Evolutionary conservation across 2,113 vertebrate genomes (phyloP), one percentile per base, ranked within the genome.

Genomic region (Theristicus caerulescens): DNA sequence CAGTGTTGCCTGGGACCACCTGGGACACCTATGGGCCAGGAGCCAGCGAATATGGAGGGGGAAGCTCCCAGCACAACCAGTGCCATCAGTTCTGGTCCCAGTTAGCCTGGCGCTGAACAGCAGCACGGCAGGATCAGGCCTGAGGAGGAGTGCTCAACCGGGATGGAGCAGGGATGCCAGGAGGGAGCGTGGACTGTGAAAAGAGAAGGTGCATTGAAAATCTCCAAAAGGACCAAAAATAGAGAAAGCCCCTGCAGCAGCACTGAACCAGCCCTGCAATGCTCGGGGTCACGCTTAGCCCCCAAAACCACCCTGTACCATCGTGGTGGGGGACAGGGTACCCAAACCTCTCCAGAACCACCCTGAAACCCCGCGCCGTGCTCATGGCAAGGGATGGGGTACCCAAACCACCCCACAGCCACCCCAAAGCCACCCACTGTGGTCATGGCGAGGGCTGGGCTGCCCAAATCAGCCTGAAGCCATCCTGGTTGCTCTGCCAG

Each of bases 241-340:
- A 42, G 18, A 65, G 34, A 31, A 11, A 57, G 13, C 24, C 47
- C 40, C n/a, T 9, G 34, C 1, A 0, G 26, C 38, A 79, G 72
- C 3, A 0, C 62, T 42, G 54, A 51, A 42, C 21, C 2, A 1
- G 49, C 29, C 24, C 32, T 24, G 16, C 0, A 2, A 14, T 6
- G 3, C 8, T 18, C 7, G 5, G 49, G n/a, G 19, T 15, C 44
- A 55, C 22, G 2, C 40, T 54, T 10, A 29, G 40, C 27, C 34
- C 58, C 40, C 55, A 46, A 71, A 44, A 64, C 25, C 7, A 7
- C 31, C 16, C 49, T 21, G 17, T 21, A 16, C 7, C 1, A 5
- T 49, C 8, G 6, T 13, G 11, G 21, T 18, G 16, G 6, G 14
- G 24, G 27, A 34, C 29, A 19, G 47, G 38, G 15, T 27, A 17